These are phyloP conservation scores for Petromus typicus DNA, from an alignment of 2,113 vertebrate genomes.

Conservation along the genomic window DNA sequence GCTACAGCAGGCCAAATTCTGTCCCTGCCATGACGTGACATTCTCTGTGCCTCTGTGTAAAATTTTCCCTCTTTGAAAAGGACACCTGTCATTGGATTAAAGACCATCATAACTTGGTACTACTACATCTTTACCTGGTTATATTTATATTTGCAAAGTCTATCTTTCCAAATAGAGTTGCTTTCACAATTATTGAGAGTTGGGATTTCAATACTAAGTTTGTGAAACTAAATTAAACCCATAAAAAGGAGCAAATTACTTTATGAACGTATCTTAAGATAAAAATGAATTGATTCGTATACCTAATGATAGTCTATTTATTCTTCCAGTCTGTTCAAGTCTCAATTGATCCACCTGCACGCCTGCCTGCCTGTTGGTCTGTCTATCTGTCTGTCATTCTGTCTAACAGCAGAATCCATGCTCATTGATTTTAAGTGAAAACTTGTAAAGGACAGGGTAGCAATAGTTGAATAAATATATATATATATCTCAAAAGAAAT, in stretches of 20 bases:
- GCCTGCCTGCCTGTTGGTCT: not conserved
- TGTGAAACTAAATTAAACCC: not conserved
- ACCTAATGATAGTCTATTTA: not conserved
- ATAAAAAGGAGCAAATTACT: not conserved
- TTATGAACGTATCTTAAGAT: not conserved
- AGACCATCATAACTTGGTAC: not conserved
- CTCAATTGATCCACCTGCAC: not conserved
- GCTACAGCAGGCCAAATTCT: not conserved
- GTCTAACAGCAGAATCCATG: not conserved
- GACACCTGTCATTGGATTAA: not conserved
- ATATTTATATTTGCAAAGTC: slow-evolving; percentile 4
- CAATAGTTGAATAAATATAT: not conserved
- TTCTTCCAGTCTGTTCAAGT: not conserved
- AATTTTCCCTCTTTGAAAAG: not conserved
- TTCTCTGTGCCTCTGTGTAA: not conserved
- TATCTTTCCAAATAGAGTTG: not conserved
- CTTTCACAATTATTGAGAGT: not conserved
- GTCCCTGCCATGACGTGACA: not conserved
- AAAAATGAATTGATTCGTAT: not conserved
- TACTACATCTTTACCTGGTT: not conserved
- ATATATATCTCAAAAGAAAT: not conserved
- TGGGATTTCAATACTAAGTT: not conserved
- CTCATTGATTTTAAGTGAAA: slow-evolving; percentile 4
- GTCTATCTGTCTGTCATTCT: not conserved
- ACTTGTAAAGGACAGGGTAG: not conserved